These are phyloP conservation scores for Phylloscopus trochiloides DNA, from an alignment of 2,113 vertebrate genomes.

Conservation along the genomic window DNA sequence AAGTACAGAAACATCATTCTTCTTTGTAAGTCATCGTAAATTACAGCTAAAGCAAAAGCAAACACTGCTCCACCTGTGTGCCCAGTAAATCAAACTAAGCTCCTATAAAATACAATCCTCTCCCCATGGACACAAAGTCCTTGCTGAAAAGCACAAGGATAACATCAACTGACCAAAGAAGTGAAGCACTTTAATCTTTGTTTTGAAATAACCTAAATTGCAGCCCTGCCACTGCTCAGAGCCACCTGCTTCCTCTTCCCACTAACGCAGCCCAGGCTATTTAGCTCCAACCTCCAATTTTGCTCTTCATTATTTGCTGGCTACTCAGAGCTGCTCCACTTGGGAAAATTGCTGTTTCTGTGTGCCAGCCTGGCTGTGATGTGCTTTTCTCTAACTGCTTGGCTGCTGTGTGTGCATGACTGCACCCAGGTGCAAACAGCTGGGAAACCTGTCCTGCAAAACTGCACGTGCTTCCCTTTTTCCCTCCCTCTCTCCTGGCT, in stretches of 20 bases:
- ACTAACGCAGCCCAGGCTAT: neutral
- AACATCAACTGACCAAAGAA: neutral
- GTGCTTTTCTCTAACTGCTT: neutral
- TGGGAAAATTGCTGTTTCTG: neutral
- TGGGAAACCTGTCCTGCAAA: neutral
- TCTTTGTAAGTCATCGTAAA: neutral
- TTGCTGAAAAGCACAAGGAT: neutral
- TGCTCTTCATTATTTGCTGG: neutral
- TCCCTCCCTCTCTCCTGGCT: neutral
- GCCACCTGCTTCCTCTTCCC: neutral
- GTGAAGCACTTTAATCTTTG: neutral
- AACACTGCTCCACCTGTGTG: neutral
- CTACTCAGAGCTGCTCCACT: neutral
- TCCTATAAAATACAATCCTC: neutral
- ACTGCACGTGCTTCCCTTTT: neutral
- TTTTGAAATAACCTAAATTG: neutral
- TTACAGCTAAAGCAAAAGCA: neutral
- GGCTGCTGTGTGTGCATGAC: neutral
- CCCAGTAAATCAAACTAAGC: neutral
- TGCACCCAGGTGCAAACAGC: neutral
- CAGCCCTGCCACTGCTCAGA: neutral
- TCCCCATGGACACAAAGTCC: neutral
- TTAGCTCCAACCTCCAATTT: neutral
- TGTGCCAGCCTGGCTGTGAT: neutral
- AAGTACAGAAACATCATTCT: neutral